Percentiles rank a stretch among this genome's conserved stretches.
Conservation (phyloP, 2,113 vertebrate species). For the Neolamprologus modestus region DNA sequence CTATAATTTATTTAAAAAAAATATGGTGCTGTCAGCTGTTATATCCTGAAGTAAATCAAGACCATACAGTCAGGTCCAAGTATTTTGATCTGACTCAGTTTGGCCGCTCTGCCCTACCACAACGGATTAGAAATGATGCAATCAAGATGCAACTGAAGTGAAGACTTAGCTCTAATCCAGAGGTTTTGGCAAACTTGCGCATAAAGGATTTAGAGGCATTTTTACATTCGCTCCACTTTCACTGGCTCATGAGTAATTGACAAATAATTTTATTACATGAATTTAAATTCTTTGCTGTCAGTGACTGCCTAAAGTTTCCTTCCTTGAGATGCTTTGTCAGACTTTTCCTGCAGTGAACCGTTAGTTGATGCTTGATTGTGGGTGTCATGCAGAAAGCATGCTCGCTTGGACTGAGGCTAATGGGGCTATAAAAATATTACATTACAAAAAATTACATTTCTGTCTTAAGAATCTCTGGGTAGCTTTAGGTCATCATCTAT, state of each 20-base stretch:
- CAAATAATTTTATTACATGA: neutral
- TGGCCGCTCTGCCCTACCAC: neutral
- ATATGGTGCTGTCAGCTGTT: neutral
- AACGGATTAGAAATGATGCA: neutral
- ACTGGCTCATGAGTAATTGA: neutral
- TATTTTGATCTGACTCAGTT: neutral
- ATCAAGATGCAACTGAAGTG: neutral
- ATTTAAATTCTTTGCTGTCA: neutral
- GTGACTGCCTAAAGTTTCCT: neutral
- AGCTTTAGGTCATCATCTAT: neutral
- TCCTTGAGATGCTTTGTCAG: neutral
- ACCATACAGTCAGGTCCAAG: neutral
- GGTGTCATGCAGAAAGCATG: neutral
- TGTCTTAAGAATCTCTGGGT: neutral
- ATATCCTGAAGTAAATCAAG: neutral
- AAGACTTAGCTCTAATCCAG: neutral
- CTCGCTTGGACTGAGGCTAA: neutral
- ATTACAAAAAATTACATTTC: neutral
- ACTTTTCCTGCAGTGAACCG: neutral
- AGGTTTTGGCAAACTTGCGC: neutral
- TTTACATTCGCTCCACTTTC: neutral
- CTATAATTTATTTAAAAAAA: accelerated
- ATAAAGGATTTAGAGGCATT: neutral
- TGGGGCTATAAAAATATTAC: neutral
- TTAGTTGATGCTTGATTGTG: neutral